A percentile compares a stretch with the other conserved stretches of the same genome.
Evolutionary conservation across 2,797 vertebrate genomes (phyloP).

Genomic region (Champsocephalus esox): DNA sequence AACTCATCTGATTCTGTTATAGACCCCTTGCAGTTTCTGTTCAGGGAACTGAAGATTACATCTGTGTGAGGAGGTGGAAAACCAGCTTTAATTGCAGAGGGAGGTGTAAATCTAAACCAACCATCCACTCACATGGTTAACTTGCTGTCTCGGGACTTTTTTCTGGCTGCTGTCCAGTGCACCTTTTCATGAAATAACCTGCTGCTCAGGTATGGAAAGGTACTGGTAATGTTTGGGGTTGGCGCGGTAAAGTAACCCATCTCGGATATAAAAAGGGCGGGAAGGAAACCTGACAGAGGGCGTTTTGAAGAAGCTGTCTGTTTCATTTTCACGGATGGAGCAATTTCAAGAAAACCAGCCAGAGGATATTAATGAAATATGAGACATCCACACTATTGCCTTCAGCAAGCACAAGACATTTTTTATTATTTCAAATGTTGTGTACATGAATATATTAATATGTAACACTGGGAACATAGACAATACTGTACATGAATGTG

Average conservation of each 20-base stretch:
- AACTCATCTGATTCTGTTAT: too few species aligned
- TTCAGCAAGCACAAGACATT: background rate
- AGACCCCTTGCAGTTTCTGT: background rate
- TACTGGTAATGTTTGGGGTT: background rate
- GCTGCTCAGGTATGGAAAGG: background rate
- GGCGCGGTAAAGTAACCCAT: background rate
- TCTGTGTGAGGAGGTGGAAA: background rate
- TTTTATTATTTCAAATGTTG: background rate
- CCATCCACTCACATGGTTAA: background rate
- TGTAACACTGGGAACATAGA: background rate
- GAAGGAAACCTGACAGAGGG: background rate
- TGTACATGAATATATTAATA: background rate
- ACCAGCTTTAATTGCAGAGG: slow-evolving; percentile 1
- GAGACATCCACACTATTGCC: background rate
- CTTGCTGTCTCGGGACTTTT: background rate
- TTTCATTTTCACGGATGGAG: background rate
- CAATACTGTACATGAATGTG: background rate
- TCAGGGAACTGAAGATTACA: background rate
- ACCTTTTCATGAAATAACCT: background rate
- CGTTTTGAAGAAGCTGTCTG: too few species aligned
- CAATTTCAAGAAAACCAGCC: background rate
- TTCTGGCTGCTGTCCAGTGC: background rate
- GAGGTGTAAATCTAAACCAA: background rate
- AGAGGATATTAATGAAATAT: background rate
- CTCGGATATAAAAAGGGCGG: background rate